phyloP scores from a whole-genome alignment of 1,140 invertebrate genomes.

The Dysdera silvatica region DNA sequence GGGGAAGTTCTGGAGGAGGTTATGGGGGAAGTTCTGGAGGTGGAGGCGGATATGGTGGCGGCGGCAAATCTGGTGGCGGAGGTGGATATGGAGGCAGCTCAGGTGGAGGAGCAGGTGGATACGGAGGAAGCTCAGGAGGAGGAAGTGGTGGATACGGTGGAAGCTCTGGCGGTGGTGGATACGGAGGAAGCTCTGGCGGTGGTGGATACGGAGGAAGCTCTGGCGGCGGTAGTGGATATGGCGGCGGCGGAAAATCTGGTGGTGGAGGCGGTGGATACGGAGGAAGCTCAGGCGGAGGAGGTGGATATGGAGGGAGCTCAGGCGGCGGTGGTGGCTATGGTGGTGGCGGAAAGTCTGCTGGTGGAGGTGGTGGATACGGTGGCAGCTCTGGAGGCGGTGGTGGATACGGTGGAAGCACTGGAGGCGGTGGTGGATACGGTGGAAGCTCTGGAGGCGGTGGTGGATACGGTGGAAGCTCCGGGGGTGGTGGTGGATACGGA shows the following conservation, averaged over 20 bases:
- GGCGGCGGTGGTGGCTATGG: slow-evolving; percentile 3
- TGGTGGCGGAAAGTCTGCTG: slow-evolving; percentile 11
- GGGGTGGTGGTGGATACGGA: slow-evolving; percentile 14
- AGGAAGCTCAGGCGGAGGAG: slow-evolving; percentile 10
- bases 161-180: background rate
- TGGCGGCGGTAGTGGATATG: background rate
- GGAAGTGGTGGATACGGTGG: slow-evolving; percentile 10
- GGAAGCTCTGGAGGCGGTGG: slow-evolving; percentile 30
- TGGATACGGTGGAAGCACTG: slow-evolving; percentile 16
- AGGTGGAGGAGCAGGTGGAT: too few relatives aligned
- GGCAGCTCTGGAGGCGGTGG: slow-evolving; percentile 29
- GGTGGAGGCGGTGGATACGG: slow-evolving; percentile 26
- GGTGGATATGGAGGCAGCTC: slow-evolving; percentile 9
- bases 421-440: slow-evolving; percentile 8
- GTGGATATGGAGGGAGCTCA: slow-evolving; percentile 9
- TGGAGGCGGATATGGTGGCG: background rate
- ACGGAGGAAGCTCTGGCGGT: too few relatives aligned
- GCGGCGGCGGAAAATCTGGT: slow-evolving; percentile 8
- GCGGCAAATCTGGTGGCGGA: background rate
- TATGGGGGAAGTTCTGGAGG: background rate
- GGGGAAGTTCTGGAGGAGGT: background rate
- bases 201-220: background rate
- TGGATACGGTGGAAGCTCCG: slow-evolving; percentile 17
- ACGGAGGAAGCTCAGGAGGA: background rate
- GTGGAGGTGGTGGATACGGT: slow-evolving; percentile 18